Base-by-base conservation (phyloP, 2,888 invertebrate species). In the Patella caerulea region DNA sequence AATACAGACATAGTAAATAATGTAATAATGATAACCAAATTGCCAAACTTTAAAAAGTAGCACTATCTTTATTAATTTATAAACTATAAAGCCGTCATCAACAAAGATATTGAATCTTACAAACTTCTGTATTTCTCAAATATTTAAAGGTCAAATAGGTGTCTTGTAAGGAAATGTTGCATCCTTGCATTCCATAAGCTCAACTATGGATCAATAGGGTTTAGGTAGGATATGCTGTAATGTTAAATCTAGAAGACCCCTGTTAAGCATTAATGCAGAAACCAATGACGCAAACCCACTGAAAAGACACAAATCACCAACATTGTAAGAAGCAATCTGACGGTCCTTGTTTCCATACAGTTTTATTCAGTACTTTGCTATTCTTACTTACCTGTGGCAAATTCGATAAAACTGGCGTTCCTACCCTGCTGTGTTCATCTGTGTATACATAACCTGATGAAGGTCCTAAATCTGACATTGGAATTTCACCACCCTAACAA, bases 381-480 rank as follows among this genome's bases (percentile, higher is more conserved):
- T 52, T 24, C 14, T 56, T 71, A 81, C 86, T 81, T 83, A 88
- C 88, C 24, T 86, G 87, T 53, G 84, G 81, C 70, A 88, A 76
- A 80, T 85, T 86, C 4, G 89, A 87, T 78, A 88, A 90, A 54
- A 89, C 82, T 14, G 89, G 86, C 9, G 88, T 88, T 4, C 88
- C 89, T 24, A 82, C 82, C 12, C 83, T 85, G 19, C 83, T 85
- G 19, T 84, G 86, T 54, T 87, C 87, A 72, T 88, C 88, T 53
- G 89, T 81, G 9, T 87, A 85, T 17, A 87, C 88, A 79, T 90
- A 89, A 24, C 88, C 87, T 24, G 85, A 84, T 24, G 19, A 24
- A 14, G 83, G 77, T 14, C 85, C 86, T 71, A 91, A 84, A 77
- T 91, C 90, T 70, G 86, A 85, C 87, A 91, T 85, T 4, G 89